phyloP scores from a whole-genome alignment of 2,888 invertebrate species.

The Pomacea canaliculata region DNA sequence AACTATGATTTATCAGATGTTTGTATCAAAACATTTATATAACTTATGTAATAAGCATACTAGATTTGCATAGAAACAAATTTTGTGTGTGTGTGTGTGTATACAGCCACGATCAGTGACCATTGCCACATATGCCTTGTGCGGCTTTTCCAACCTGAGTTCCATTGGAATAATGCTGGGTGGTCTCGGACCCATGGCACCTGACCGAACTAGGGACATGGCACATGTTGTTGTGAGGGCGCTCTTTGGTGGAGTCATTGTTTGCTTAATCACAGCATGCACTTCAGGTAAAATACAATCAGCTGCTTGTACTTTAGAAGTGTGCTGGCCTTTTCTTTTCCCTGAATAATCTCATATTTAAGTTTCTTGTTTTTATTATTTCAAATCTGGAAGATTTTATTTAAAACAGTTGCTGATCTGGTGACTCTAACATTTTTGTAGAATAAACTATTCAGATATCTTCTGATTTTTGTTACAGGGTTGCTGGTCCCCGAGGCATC shows the following conservation, averaged over 20 bases:
- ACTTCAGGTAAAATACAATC: slow-evolving; percentile 78
- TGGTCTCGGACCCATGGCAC: slow-evolving; percentile 82
- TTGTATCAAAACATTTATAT: too few species aligned
- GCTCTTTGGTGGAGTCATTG: slow-evolving; percentile 84
- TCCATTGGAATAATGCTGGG: slow-evolving; percentile 89
- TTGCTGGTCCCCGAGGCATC: slow-evolving; percentile 38
- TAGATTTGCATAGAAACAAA: too few species aligned
- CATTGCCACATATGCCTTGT: slow-evolving; percentile 90
- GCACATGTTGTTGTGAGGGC: slow-evolving; percentile 81
- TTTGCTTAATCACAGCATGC: slow-evolving; percentile 90
- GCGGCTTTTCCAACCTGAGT: slow-evolving; percentile 91
- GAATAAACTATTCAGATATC: too few species aligned
- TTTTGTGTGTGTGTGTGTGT: slow-evolving; percentile 6
- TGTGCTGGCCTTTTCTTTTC: too few species aligned
- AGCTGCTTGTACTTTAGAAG: too few species aligned
- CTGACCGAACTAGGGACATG: slow-evolving; percentile 78
- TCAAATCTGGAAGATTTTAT: too few species aligned
- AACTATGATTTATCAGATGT: too few species aligned
- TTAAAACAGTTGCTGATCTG: too few species aligned
- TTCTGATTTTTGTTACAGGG: slow-evolving; percentile 34
- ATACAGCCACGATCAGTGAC: slow-evolving; percentile 80
- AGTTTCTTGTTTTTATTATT: too few species aligned
- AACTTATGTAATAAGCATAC: too few species aligned
- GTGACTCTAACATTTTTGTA: too few species aligned
- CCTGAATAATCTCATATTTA: too few species aligned